Evolutionary conservation across 2,797 vertebrate genomes (phyloP).

Genomic region (Alcedo atthis): DNA sequence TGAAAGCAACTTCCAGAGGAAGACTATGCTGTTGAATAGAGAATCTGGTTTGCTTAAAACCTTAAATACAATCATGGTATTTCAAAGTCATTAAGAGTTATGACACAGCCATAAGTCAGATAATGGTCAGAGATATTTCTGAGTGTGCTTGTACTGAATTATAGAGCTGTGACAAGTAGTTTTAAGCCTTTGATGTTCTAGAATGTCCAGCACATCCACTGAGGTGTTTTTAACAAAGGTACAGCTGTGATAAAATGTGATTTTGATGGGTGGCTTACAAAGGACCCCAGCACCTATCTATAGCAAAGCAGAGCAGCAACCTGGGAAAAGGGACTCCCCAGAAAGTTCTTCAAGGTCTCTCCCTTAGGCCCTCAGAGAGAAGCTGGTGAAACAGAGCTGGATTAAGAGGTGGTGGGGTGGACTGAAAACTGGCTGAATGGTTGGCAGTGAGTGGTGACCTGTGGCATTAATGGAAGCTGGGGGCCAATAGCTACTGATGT

Average conservation of each 20-base stretch:
- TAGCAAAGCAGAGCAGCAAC: neutral
- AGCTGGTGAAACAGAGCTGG: neutral
- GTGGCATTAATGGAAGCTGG: neutral
- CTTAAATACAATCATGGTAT: neutral
- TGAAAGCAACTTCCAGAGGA: neutral
- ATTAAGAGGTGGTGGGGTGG: neutral
- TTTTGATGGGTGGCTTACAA: neutral
- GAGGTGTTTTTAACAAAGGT: neutral
- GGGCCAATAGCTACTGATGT: neutral
- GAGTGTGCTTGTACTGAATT: neutral
- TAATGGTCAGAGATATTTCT: neutral
- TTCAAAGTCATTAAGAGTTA: neutral
- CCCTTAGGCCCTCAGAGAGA: neutral
- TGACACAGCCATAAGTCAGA: neutral
- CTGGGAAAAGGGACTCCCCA: neutral
- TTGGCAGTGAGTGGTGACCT: neutral
- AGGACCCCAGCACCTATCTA: neutral
- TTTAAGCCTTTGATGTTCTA: neutral
- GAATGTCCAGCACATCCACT: neutral
- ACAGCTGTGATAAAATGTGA: neutral
- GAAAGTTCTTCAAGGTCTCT: neutral
- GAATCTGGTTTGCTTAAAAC: neutral
- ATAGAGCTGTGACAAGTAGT: neutral
- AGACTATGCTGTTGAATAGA: neutral
- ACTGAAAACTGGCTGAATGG: neutral